A percentile compares a stretch with the other conserved stretches of the same genome.
These are phyloP conservation scores for Parnassius apollo DNA, from an alignment of 2,888 invertebrate genomes.

Conservation along the genomic window DNA sequence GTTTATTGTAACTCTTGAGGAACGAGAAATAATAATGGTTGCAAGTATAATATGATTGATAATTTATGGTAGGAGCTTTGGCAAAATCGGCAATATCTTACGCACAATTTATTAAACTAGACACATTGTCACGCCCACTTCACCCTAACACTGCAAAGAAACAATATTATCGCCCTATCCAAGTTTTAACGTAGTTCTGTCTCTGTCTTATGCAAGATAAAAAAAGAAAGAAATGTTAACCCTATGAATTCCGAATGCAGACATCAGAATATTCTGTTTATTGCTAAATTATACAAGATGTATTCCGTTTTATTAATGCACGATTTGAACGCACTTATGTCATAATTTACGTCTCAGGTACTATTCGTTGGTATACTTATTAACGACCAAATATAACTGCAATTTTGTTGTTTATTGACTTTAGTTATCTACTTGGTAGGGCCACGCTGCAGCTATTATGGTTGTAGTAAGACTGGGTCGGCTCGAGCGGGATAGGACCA, in stretches of 20 bases:
- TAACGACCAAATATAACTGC: no score
- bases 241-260: slow-evolving; percentile 42
- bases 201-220: slow-evolving; percentile 33
- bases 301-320: slow-evolving; percentile 30
- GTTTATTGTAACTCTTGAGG: no score
- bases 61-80: slow-evolving; percentile 20
- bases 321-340: slow-evolving; percentile 15
- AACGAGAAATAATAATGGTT: slow-evolving; percentile 1
- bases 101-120: slow-evolving; percentile 71
- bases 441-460: no score
- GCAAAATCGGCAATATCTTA: slow-evolving; percentile 49
- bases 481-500: no score
- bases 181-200: slow-evolving; percentile 28
- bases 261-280: slow-evolving; percentile 52
- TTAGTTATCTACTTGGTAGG: no score
- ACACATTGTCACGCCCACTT: slow-evolving; percentile 69
- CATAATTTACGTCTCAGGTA: no score
- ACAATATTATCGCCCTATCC: slow-evolving; percentile 39
- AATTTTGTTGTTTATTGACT: no score
- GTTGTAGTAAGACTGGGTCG: no score
- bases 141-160: slow-evolving; percentile 52
- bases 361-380: no score
- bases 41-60: slow-evolving; percentile 13
- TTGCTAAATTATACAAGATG: slow-evolving; percentile 61
- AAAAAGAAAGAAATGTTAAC: slow-evolving; percentile 37